A percentile compares a stretch with the other conserved stretches of the same genome.
Evolutionary conservation across 2,888 invertebrate species (phyloP).

Genomic region (Tortricodes alternella): DNA sequence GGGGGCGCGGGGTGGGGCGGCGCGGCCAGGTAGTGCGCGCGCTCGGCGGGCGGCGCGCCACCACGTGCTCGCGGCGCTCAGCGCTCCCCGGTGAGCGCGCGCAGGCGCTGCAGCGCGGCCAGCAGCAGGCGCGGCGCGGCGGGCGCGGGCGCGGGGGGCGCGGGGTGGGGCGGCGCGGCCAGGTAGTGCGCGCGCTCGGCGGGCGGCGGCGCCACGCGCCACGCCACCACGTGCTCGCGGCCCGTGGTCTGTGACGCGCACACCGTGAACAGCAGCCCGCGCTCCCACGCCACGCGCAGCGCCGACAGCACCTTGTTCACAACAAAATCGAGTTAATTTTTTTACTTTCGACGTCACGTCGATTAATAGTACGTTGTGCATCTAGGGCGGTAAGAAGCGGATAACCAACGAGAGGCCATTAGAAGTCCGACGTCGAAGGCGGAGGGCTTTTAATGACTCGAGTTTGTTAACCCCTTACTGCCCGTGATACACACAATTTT

Average conservation of each 20-base stretch:
- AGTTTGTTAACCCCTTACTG: too few relatives aligned
- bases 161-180: constrained; percentile 41
- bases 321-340: not conserved
- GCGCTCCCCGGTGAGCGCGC: constrained; percentile 31
- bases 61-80: too few relatives aligned
- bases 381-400: too few relatives aligned
- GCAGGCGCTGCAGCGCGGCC: constrained; percentile 31
- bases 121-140: constrained; percentile 34
- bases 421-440: too few relatives aligned
- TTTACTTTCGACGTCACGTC: too few relatives aligned
- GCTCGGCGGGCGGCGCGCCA: not conserved
- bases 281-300: constrained; percentile 91
- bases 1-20: not conserved
- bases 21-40: not conserved
- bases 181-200: constrained; percentile 46
- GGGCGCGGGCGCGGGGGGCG: constrained; percentile 30
- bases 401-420: too few relatives aligned
- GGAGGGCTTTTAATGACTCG: too few relatives aligned
- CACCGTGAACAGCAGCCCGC: constrained; percentile 92
- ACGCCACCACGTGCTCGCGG: constrained; percentile 94
- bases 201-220: constrained; percentile 83
- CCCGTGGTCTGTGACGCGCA: constrained; percentile 95
- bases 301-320: constrained; percentile 84
- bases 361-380: too few relatives aligned
- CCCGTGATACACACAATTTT: too few relatives aligned